Conservation (phyloP, 2,888 invertebrate species). For the Latrodectus hesperus region DNA sequence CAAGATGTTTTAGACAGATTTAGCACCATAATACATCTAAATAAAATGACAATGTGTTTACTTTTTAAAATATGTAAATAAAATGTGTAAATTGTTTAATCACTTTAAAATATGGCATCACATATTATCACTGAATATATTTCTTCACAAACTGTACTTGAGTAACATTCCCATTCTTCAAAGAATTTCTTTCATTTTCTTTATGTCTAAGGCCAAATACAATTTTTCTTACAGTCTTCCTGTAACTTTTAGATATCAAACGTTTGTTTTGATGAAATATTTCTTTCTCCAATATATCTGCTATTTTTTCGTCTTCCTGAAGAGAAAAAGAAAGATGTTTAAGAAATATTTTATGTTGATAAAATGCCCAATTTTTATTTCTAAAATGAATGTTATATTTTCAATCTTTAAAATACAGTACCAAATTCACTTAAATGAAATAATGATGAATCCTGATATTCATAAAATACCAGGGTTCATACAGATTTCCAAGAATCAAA, state of each 20-base stretch:
- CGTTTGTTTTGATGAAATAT: slow-evolving; percentile 43
- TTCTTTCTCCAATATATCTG: slow-evolving; percentile 59
- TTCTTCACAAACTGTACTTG: slow-evolving; percentile 36
- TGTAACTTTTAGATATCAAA: slow-evolving; percentile 44
- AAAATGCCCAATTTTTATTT: too few relatives aligned
- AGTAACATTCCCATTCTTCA: slow-evolving; percentile 23
- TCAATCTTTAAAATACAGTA: neutral
- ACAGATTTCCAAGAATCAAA: too few relatives aligned
- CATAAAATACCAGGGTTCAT: neutral
- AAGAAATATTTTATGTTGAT: neutral
- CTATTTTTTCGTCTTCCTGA: slow-evolving; percentile 51
- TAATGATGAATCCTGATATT: neutral
- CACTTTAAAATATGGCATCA: too few relatives aligned
- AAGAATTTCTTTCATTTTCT: slow-evolving; percentile 9
- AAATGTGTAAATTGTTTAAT: too few relatives aligned
- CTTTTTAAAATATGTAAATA: too few relatives aligned
- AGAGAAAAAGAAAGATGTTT: slow-evolving; percentile 8
- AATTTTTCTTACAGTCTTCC: slow-evolving; percentile 54
- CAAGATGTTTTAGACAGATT: too few relatives aligned
- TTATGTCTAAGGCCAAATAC: slow-evolving; percentile 54
- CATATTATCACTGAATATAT: slow-evolving; percentile 1
- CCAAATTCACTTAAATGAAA: neutral
- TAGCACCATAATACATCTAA: too few relatives aligned
- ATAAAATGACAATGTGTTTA: too few relatives aligned
- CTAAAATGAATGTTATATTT: too few relatives aligned